Percentiles rank a stretch among this genome's conserved stretches.
Evolutionary conservation across 2,113 vertebrate species (phyloP).

Genomic region (Thalassoma bifasciatum): DNA sequence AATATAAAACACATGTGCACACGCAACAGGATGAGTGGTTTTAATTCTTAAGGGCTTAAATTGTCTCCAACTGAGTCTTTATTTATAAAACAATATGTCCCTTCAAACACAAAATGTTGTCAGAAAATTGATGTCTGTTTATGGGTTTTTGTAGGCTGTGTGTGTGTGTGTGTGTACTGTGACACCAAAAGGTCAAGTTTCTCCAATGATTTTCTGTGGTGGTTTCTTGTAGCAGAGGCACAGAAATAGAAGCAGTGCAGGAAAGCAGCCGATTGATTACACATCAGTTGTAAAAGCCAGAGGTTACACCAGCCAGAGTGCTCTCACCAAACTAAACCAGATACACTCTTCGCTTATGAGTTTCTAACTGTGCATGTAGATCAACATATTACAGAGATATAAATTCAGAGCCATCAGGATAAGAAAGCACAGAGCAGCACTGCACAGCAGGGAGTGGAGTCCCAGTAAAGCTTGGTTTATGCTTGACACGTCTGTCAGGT

Average conservation of each 20-base stretch:
- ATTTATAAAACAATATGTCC: constrained; percentile 54
- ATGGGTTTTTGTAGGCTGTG: neutral
- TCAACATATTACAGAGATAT: no score
- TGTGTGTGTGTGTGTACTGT: neutral
- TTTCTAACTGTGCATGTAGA: neutral
- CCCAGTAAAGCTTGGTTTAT: no score
- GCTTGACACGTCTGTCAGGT: no score
- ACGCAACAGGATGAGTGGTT: constrained; percentile 37
- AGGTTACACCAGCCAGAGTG: neutral
- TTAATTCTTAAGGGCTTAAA: constrained; percentile 28
- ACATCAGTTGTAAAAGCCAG: constrained; percentile 40
- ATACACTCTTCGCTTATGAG: neutral
- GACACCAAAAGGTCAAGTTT: constrained; percentile 38
- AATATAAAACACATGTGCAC: constrained; percentile 43
- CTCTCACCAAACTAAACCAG: constrained; percentile 5
- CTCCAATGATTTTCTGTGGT: constrained; percentile 13
- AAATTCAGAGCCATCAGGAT: no score
- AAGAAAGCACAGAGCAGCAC: no score
- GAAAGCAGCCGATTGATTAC: constrained; percentile 26
- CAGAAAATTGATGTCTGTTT: constrained; percentile 16
- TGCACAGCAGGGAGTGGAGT: no score
- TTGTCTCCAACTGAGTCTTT: constrained; percentile 40
- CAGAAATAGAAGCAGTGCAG: constrained; percentile 32
- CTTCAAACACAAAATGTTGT: constrained; percentile 1
- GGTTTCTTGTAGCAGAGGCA: constrained; percentile 18